These are phyloP conservation scores for Gortyna flavago DNA, from an alignment of 2,888 invertebrate species.

Conservation along the genomic window DNA sequence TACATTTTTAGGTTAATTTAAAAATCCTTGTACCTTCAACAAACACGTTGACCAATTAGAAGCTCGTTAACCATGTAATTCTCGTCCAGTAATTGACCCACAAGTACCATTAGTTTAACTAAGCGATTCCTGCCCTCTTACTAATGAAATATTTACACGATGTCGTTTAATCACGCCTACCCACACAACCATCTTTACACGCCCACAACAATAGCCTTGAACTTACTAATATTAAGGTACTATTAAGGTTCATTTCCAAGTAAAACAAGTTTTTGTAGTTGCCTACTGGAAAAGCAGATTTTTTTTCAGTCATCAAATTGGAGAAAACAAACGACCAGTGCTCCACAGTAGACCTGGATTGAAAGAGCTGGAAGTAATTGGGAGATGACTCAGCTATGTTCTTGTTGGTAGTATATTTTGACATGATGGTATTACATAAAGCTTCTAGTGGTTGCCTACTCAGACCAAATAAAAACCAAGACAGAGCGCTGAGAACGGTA, in stretches of 20 bases:
- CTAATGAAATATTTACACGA: conserved; percentile 57
- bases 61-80: conserved; percentile 23
- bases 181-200: conserved; percentile 33
- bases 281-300: too few relatives aligned
- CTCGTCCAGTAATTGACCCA: conserved; percentile 21
- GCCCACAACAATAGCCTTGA: conserved; percentile 22
- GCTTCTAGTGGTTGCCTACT: neutral
- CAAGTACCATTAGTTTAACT: conserved; percentile 36
- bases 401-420: neutral
- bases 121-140: conserved; percentile 41
- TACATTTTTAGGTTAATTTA: neutral
- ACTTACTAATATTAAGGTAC: conserved; percentile 4
- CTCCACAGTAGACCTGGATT: neutral
- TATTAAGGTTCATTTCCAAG: neutral
- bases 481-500: too few relatives aligned
- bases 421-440: neutral
- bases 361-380: neutral
- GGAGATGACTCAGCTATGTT: neutral
- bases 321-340: neutral
- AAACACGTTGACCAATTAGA: conserved; percentile 28
- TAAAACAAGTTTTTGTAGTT: neutral
- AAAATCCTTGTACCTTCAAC: neutral
- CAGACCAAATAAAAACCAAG: too few relatives aligned
- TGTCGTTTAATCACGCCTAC: conserved; percentile 52
- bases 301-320: neutral